These are phyloP conservation scores for Lepidothrix coronata DNA, from an alignment of 2,113 vertebrate genomes.

Conservation along the genomic window DNA sequence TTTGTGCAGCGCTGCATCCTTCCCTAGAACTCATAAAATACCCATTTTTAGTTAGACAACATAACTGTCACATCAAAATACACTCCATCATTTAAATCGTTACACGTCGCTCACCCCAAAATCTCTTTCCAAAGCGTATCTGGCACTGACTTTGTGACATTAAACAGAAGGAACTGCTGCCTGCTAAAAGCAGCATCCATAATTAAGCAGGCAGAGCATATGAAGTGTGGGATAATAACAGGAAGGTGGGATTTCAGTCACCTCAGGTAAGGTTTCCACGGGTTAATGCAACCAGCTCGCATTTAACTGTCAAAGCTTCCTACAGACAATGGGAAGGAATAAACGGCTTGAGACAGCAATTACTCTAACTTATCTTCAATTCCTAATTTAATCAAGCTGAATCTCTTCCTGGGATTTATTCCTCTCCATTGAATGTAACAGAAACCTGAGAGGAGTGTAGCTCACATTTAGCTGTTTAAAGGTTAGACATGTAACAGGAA, in stretches of 20 bases:
- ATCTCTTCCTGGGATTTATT: neutral
- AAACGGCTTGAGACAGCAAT: constrained; percentile 19
- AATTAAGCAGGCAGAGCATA: constrained; percentile 29
- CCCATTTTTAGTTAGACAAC: neutral
- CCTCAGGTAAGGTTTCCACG: neutral
- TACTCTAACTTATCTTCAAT: neutral
- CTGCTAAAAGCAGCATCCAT: constrained; percentile 24
- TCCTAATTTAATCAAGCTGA: constrained; percentile 24
- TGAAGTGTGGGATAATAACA: neutral
- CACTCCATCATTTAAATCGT: neutral
- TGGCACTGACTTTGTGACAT: constrained; percentile 5
- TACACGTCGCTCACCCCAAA: constrained; percentile 16
- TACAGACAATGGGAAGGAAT: constrained; percentile 6
- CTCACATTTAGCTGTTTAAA: neutral
- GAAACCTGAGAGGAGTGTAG: neutral
- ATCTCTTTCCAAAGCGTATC: neutral
- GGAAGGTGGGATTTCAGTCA: constrained; percentile 32
- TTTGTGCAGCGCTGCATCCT: neutral
- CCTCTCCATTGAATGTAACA: neutral
- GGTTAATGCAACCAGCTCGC: neutral
- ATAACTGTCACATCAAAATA: constrained; percentile 9
- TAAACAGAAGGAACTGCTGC: neutral
- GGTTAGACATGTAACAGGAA: neutral
- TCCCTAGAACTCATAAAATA: neutral
- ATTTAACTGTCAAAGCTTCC: neutral